Percentiles rank a stretch among this genome's conserved stretches.
These are phyloP conservation scores for Tribolium madens DNA, from an alignment of 1,140 invertebrate species.

Conservation along the genomic window DNA sequence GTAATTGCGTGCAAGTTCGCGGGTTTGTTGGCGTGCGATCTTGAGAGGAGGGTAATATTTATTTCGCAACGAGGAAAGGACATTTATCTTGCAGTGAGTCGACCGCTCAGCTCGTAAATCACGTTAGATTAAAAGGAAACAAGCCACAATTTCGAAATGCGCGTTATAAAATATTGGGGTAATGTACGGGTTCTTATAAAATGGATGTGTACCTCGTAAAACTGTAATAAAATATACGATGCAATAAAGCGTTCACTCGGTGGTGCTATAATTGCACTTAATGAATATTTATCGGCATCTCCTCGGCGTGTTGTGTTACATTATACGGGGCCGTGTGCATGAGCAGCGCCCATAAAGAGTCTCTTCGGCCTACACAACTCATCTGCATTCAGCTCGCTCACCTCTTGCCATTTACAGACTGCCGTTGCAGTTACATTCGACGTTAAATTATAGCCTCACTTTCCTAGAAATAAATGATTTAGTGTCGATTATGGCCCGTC, in stretches of 20 bases:
- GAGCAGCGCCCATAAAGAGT: slow-evolving; percentile 57
- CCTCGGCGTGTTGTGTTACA: slow-evolving; percentile 61
- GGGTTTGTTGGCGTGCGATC: slow-evolving; percentile 11
- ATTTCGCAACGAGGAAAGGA: slow-evolving; percentile 43
- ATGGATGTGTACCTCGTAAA: slow-evolving; percentile 61
- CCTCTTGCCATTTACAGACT: slow-evolving; percentile 62
- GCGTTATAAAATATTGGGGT: slow-evolving; percentile 55
- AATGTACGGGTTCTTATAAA: slow-evolving; percentile 52
- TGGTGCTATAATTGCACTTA: slow-evolving; percentile 65
- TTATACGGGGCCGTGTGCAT: slow-evolving; percentile 57
- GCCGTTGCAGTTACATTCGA: slow-evolving; percentile 55
- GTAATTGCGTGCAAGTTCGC: slow-evolving; percentile 36
- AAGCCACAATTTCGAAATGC: slow-evolving; percentile 54
- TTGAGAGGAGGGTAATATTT: slow-evolving; percentile 38
- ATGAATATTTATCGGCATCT: slow-evolving; percentile 65
- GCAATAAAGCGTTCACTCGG: slow-evolving; percentile 64
- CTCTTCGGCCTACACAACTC: slow-evolving; percentile 56
- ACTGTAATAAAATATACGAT: slow-evolving; percentile 63
- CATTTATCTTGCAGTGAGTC: slow-evolving; percentile 46
- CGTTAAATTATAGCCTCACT: slow-evolving; percentile 58
- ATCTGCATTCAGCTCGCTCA: slow-evolving; percentile 60
- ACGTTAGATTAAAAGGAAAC: slow-evolving; percentile 55
- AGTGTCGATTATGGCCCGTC: slow-evolving; percentile 38
- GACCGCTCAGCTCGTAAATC: slow-evolving; percentile 49
- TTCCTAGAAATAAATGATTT: slow-evolving; percentile 58